Conservation (phyloP, 2,888 invertebrate genomes). For the Drosophila cognata region DNA sequence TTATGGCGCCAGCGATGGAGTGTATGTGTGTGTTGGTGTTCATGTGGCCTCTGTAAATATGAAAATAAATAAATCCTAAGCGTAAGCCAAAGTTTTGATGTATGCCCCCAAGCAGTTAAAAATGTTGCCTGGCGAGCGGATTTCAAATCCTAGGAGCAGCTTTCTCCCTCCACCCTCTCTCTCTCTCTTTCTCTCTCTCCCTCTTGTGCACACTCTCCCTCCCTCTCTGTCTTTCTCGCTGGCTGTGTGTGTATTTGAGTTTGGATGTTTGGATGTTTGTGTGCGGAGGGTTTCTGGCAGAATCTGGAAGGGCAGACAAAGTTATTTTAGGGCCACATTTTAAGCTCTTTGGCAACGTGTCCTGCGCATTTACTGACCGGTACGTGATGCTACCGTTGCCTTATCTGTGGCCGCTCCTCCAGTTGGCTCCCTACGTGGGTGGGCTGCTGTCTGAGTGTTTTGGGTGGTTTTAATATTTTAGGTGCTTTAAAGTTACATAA, state of each 20-base stretch:
- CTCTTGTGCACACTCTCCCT: not conserved
- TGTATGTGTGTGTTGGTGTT: conserved; percentile 34
- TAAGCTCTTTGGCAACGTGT: conserved; percentile 79
- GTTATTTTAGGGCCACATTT: conserved; percentile 80
- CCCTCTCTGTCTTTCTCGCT: not conserved
- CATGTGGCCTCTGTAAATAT: conserved; percentile 74
- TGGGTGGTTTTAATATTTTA: conserved; percentile 78
- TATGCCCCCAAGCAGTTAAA: conserved; percentile 80
- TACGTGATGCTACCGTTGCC: conserved; percentile 59
- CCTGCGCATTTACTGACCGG: conserved; percentile 66
- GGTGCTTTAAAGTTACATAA: conserved; percentile 76
- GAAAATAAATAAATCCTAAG: conserved; percentile 82
- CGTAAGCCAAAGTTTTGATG: conserved; percentile 82
- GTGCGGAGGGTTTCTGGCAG: conserved; percentile 35
- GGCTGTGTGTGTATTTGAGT: conserved; percentile 22
- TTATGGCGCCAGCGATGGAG: conserved; percentile 39
- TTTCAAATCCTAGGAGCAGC: conserved; percentile 71
- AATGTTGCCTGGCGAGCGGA: conserved; percentile 65
- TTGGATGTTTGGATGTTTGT: conserved; percentile 34
- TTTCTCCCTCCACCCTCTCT: not conserved
- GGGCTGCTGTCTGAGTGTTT: conserved; percentile 41
- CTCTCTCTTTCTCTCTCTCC: not conserved
- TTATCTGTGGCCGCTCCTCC: conserved; percentile 70
- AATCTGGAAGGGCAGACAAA: conserved; percentile 65
- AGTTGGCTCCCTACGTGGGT: conserved; percentile 42